Percentiles rank a stretch among this genome's conserved stretches.
phyloP scores from a whole-genome alignment of 2,888 invertebrate species.

The Drosophila macrothrix region DNA sequence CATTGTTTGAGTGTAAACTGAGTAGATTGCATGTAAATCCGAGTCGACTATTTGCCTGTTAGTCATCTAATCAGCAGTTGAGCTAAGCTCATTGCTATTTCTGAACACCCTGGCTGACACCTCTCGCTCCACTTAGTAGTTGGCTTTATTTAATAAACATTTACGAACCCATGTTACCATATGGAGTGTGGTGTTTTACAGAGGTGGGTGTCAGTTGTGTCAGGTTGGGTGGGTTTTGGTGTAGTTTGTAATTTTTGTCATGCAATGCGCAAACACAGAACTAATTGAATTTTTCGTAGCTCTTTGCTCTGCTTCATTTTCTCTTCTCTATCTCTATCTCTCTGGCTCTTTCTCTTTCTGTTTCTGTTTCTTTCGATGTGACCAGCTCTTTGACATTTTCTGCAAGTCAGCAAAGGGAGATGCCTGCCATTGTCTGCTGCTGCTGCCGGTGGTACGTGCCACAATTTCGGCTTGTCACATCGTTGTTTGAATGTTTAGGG shows the following conservation, averaged over 20 bases:
- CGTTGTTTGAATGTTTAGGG: slow-evolving; percentile 28
- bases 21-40: slow-evolving; percentile 10
- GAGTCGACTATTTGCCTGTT: slow-evolving; percentile 31
- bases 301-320: slow-evolving; percentile 17
- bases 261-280: slow-evolving; percentile 80
- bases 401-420: slow-evolving; percentile 69
- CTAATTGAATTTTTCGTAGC: slow-evolving; percentile 74
- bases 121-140: slow-evolving; percentile 11
- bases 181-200: background rate
- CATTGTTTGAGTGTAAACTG: background rate
- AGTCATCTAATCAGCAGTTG: slow-evolving; percentile 34
- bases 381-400: slow-evolving; percentile 53
- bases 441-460: slow-evolving; percentile 66
- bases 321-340: background rate
- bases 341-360: background rate
- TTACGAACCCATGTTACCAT: slow-evolving; percentile 34
- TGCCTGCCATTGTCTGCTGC: slow-evolving; percentile 57
- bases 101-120: slow-evolving; percentile 19
- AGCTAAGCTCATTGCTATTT: slow-evolving; percentile 15
- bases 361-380: slow-evolving; percentile 1
- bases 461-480: slow-evolving; percentile 68
- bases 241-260: slow-evolving; percentile 66
- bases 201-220: background rate
- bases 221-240: background rate
- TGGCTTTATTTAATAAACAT: slow-evolving; percentile 48